These are phyloP conservation scores for Xenotilapia caudafasciata DNA, from an alignment of 2,113 vertebrate genomes.

Conservation along the genomic window DNA sequence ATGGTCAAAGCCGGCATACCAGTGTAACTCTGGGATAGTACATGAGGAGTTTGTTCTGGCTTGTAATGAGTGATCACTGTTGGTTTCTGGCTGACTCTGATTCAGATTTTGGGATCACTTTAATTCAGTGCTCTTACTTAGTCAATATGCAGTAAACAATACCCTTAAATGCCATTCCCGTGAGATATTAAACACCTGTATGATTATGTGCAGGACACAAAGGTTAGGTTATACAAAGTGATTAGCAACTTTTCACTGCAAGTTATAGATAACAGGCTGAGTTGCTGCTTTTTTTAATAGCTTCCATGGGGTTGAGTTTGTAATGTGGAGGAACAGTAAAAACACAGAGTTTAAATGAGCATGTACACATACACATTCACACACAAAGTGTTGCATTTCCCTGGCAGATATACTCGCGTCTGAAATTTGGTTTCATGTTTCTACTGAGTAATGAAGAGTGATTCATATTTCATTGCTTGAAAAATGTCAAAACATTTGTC, in stretches of 20 bases:
- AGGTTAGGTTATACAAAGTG: neutral
- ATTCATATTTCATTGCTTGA: slow-evolving; percentile 19
- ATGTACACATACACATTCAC: neutral
- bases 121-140: neutral
- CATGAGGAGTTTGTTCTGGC: neutral
- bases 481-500: slow-evolving; percentile 46
- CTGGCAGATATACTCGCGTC: neutral
- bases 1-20: neutral
- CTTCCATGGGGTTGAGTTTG: neutral
- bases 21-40: neutral
- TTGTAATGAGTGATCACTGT: neutral
- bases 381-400: neutral
- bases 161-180: neutral
- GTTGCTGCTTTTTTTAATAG: neutral
- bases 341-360: neutral
- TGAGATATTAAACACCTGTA: neutral
- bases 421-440: slow-evolving; percentile 3
- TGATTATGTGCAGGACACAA: neutral
- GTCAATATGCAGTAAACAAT: neutral
- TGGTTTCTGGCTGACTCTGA: neutral
- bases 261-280: neutral
- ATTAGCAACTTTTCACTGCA: neutral
- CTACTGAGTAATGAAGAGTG: slow-evolving; percentile 10
- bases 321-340: neutral
- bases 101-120: neutral